Percentiles rank a stretch among this genome's conserved stretches.
Evolutionary conservation across 1,140 invertebrate genomes (phyloP).

Genomic region (Drosophila lacteicornis): DNA sequence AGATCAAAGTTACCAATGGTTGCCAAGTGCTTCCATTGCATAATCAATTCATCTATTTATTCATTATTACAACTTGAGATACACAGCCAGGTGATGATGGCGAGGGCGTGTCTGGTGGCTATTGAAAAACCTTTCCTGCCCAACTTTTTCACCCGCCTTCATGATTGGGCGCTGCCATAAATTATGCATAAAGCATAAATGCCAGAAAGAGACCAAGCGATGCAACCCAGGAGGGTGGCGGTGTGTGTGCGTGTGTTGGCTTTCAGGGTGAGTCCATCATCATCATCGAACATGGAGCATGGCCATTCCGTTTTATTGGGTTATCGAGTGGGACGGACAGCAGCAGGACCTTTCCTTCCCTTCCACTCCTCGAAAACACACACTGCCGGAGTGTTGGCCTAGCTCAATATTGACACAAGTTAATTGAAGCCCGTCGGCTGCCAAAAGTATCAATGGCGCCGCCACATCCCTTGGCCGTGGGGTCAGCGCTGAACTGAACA

Average conservation of each 20-base stretch:
- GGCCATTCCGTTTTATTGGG: constrained; percentile 45
- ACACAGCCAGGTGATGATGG: constrained; percentile 15
- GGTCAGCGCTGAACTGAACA: constrained; percentile 74
- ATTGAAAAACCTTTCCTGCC: constrained; percentile 58
- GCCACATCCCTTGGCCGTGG: constrained; percentile 40
- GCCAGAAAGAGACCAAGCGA: constrained; percentile 55
- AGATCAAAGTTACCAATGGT: not conserved
- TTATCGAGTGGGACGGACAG: constrained; percentile 33
- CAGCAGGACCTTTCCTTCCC: not conserved
- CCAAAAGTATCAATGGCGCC: constrained; percentile 63
- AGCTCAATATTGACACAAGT: constrained; percentile 77
- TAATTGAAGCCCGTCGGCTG: constrained; percentile 70
- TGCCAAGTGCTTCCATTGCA: not conserved
- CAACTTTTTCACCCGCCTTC: constrained; percentile 62
- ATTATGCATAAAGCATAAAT: constrained; percentile 68
- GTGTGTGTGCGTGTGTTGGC: constrained; percentile 17
- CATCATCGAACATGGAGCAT: constrained; percentile 12
- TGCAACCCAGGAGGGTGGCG: not conserved
- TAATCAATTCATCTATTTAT: constrained; percentile 1
- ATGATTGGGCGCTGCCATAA: constrained; percentile 77
- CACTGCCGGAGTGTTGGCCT: constrained; percentile 45
- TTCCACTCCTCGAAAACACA: not conserved
- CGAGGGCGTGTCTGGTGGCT: constrained; percentile 67
- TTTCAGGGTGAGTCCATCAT: constrained; percentile 35
- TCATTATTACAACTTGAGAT: not conserved